Evolutionary conservation across 2,113 vertebrate genomes (phyloP).

Genomic region (Rhipidura dahli): DNA sequence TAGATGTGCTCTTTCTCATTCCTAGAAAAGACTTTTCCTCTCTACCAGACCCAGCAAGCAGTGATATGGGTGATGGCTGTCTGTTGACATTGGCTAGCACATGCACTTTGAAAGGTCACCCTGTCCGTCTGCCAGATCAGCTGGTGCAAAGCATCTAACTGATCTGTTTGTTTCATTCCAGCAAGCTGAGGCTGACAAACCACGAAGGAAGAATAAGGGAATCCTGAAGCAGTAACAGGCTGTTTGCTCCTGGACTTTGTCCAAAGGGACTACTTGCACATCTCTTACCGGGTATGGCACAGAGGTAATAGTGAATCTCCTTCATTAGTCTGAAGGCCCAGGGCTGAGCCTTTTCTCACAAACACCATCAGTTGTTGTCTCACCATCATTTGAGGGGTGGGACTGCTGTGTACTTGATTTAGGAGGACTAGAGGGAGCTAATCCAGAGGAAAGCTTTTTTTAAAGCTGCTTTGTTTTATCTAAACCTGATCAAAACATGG

Average conservation of each 20-base stretch:
- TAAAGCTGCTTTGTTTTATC: not conserved
- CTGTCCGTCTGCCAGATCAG: not conserved
- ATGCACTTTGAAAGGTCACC: not conserved
- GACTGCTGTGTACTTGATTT: not conserved
- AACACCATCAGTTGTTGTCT: not conserved
- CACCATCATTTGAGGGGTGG: not conserved
- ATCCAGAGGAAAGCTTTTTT: not conserved
- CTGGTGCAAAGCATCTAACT: not conserved
- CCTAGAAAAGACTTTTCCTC: not conserved
- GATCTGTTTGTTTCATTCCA: constrained; percentile 47
- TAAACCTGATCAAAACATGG: not conserved
- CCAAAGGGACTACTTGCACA: not conserved
- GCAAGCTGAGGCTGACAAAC: not conserved
- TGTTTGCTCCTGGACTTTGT: not conserved
- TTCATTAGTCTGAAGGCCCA: not conserved
- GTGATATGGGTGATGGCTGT: not conserved
- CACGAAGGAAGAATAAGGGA: not conserved
- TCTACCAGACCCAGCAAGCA: not conserved
- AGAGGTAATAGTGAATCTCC: not conserved
- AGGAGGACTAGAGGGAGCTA: not conserved
- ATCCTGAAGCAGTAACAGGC: not conserved
- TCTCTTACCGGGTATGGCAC: not conserved
- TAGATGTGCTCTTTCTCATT: not conserved
- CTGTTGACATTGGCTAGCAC: not conserved
- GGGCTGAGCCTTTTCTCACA: not conserved